Evolutionary conservation across 1,140 invertebrate genomes (phyloP).

Genomic region (Carposina sasakii): DNA sequence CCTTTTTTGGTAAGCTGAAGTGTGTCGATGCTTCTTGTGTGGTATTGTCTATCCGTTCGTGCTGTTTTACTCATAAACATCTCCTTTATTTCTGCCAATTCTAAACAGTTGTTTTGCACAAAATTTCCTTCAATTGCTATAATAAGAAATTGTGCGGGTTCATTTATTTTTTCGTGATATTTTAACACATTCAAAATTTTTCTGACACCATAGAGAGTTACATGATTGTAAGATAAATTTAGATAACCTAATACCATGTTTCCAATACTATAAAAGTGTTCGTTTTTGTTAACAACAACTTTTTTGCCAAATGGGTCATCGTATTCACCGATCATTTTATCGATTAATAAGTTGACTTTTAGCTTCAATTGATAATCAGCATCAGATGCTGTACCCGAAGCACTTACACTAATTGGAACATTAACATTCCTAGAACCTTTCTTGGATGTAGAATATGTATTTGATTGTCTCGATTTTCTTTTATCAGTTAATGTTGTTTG

Average conservation of each 20-base stretch:
- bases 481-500: no score
- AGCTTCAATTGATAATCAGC: no score
- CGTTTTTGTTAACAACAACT: constrained; percentile 15
- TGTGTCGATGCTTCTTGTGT: no score
- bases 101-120: constrained; percentile 27
- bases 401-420: no score
- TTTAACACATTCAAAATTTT: constrained; percentile 24
- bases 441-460: no score
- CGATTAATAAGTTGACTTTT: constrained; percentile 8
- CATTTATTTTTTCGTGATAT: constrained; percentile 27
- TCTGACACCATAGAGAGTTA: constrained; percentile 27
- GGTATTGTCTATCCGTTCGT: no score
- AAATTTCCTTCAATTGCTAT: constrained; percentile 40
- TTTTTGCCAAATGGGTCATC: constrained; percentile 26
- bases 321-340: constrained; percentile 30
- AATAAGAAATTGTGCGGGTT: constrained; percentile 25
- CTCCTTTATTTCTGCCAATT: constrained; percentile 25
- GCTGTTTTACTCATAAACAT: no score
- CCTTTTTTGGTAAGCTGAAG: no score
- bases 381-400: no score
- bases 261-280: constrained; percentile 24
- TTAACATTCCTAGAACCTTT: no score
- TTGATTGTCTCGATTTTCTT: no score
- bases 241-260: constrained; percentile 38
- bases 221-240: constrained; percentile 42